phyloP scores from a whole-genome alignment of 2,113 vertebrate genomes.

The Scartelaos histophorus region DNA sequence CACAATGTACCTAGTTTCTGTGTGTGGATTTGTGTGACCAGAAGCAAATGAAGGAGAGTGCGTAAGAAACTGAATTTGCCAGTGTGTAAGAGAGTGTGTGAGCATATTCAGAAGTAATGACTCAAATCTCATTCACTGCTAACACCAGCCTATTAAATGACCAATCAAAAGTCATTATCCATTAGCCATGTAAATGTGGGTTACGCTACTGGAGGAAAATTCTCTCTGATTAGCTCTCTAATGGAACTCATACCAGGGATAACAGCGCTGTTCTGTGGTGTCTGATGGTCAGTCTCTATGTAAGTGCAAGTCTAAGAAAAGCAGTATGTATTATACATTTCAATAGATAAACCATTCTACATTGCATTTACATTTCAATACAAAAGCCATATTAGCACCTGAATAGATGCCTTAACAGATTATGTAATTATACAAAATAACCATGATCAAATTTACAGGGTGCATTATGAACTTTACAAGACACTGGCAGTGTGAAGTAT shows the following conservation, averaged over 20 bases:
- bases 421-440: background rate
- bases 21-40: conserved; percentile 51
- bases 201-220: conserved; percentile 66
- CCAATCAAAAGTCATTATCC: conserved; percentile 77
- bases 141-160: conserved; percentile 74
- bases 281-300: background rate
- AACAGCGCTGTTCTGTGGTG: conserved; percentile 40
- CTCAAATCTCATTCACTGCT: conserved; percentile 70
- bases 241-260: conserved; percentile 60
- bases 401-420: background rate
- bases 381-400: background rate
- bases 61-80: conserved; percentile 58
- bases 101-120: conserved; percentile 68
- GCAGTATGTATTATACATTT: conserved; percentile 1
- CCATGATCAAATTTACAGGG: background rate
- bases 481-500: background rate
- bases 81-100: conserved; percentile 52
- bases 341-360: background rate
- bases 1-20: conserved; percentile 60
- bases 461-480: background rate
- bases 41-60: conserved; percentile 53
- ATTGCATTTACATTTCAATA: background rate
- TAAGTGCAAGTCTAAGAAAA: conserved; percentile 4
- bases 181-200: conserved; percentile 76
- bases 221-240: conserved; percentile 67